These are phyloP conservation scores for Dioctria linearis DNA, from an alignment of 2,888 invertebrate species.

Conservation along the genomic window DNA sequence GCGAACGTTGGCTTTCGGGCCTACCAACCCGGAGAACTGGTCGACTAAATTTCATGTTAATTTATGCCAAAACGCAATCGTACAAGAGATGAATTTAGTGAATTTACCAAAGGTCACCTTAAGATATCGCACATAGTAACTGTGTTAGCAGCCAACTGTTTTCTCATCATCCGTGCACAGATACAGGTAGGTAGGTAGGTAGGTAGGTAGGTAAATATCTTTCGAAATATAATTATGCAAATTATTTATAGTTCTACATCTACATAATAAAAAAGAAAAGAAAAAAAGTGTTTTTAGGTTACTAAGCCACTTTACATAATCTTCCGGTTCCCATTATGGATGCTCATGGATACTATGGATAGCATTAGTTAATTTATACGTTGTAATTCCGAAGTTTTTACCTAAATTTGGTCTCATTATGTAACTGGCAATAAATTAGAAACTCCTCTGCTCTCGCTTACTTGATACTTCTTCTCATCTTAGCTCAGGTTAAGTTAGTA, in stretches of 20 bases:
- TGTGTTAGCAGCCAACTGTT: neutral
- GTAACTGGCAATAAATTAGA: slow-evolving; percentile 25
- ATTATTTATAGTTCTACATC: slow-evolving; percentile 6
- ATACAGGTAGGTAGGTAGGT: neutral
- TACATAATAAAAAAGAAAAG: neutral
- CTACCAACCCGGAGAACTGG: neutral
- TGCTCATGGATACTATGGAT: neutral
- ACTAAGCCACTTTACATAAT: slow-evolving; percentile 43
- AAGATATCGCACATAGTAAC: slow-evolving; percentile 30
- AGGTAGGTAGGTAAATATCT: too few species aligned
- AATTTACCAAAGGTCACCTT: slow-evolving; percentile 32
- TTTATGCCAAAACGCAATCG: slow-evolving; percentile 19
- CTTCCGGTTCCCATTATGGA: slow-evolving; percentile 21
- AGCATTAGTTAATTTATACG: neutral
- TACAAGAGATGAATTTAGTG: neutral
- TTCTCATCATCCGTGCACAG: too few species aligned
- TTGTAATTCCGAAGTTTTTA: neutral
- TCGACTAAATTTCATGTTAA: neutral
- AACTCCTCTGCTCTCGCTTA: slow-evolving; percentile 6
- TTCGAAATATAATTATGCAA: slow-evolving; percentile 25
- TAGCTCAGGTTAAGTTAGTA: slow-evolving; percentile 21
- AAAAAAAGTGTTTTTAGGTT: slow-evolving; percentile 47
- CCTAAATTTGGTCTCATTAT: slow-evolving; percentile 15
- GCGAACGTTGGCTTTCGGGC: neutral
- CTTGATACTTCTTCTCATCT: slow-evolving; percentile 2